A percentile compares a stretch with the other conserved stretches of the same genome.
phyloP scores from a whole-genome alignment of 2,113 vertebrate species.

The Anseranas semipalmata region DNA sequence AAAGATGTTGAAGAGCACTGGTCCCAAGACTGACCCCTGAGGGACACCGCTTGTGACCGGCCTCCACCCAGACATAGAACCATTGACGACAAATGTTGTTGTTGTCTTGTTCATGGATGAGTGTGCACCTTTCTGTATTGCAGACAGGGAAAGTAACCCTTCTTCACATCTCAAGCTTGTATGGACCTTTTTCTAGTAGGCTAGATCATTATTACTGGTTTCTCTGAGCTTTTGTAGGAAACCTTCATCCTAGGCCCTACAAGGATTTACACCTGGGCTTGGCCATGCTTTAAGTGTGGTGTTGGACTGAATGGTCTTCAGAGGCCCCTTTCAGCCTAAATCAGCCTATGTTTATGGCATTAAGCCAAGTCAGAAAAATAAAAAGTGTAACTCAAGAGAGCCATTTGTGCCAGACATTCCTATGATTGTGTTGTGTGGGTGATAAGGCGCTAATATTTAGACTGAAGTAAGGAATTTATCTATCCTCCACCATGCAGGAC shows the following conservation, averaged over 20 bases:
- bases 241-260: neutral
- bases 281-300: neutral
- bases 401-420: neutral
- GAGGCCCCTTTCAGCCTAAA: neutral
- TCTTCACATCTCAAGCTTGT: neutral
- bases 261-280: neutral
- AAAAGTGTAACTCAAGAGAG: neutral
- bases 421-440: neutral
- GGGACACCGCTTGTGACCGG: no score
- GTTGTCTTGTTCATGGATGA: neutral
- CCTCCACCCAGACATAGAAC: no score
- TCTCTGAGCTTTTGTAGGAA: neutral
- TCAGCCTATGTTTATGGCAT: neutral
- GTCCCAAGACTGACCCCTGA: no score
- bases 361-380: neutral
- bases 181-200: neutral
- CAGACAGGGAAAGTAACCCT: neutral
- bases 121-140: neutral
- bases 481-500: accelerated
- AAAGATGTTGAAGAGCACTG: no score
- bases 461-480: neutral
- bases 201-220: neutral
- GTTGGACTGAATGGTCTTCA: neutral
- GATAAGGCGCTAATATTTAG: no score
- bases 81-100: no score